Conservation (phyloP, 2,888 invertebrate genomes). For the Lepas anatifera region DNA sequence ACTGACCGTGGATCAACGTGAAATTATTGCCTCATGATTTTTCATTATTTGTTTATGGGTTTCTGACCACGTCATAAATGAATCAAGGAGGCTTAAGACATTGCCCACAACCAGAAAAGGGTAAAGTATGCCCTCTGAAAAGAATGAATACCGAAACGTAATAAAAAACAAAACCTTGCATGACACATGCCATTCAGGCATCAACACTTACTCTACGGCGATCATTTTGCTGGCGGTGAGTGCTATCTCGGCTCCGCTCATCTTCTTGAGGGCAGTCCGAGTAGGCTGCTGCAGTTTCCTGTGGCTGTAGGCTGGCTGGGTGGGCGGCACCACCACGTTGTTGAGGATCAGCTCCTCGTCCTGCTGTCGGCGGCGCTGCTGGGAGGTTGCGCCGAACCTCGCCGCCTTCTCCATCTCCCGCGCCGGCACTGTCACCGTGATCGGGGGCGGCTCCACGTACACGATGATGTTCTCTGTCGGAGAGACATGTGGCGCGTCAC, state of each 20-base stretch:
- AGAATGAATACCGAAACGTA: too few species aligned
- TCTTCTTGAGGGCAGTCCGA: constrained; percentile 17
- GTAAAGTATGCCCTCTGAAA: too few species aligned
- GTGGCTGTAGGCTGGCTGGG: constrained; percentile 20
- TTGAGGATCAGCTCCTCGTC: constrained; percentile 15
- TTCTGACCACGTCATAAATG: too few species aligned
- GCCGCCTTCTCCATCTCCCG: constrained; percentile 8
- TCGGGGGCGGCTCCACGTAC: neutral
- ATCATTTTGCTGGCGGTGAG: constrained; percentile 14
- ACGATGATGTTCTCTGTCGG: neutral
- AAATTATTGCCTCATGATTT: too few species aligned
- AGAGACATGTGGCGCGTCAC: too few species aligned
- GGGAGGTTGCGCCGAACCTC: neutral
- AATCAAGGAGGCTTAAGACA: too few species aligned
- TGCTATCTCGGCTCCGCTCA: constrained; percentile 17
- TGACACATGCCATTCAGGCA: too few species aligned
- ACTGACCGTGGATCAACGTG: too few species aligned
- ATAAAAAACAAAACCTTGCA: too few species aligned
- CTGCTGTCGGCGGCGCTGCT: neutral
- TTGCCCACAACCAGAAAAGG: too few species aligned
- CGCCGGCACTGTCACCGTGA: neutral
- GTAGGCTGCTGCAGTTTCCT: constrained; percentile 24
- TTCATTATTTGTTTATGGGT: too few species aligned
- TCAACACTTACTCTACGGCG: constrained; percentile 15
- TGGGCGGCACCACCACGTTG: constrained; percentile 21